Base-by-base conservation (phyloP, 1,140 invertebrate genomes). In the Hycleus phaleratus region DNA sequence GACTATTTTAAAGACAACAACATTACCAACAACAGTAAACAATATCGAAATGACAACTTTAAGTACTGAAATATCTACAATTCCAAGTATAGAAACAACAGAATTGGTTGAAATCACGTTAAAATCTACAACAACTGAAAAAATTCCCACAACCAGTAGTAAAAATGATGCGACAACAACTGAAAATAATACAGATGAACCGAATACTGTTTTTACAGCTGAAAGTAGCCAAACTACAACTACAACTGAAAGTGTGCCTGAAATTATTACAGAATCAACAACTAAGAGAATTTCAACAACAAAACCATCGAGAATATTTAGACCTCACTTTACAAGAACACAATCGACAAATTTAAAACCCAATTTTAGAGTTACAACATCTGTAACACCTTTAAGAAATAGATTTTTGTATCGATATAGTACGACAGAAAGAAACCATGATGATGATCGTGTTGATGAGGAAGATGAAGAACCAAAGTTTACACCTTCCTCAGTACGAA, bases 321-420 rank as follows among this genome's bases (percentile, higher is more conserved):
- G 51, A 11, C 32, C 32, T 5, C 32, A 32, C 4, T 32, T 7
- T 5, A 7, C 51, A 26, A 32, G 25, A 25, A 46, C 26, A 46
- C 12, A 12, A 12, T 12, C 12, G 12, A 12, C 7, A 25, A 32
- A 9, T 18, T 26, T 42, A 44, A 38, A 53, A 32, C 47, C 47
- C 2, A 49, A 32, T 56, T 49, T 38, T 38, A 58, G 18, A 47
- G 10, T 45, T 2, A 48, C 45, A 11, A 32, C 58, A 6, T 38
- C 61, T 18, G 1, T 1, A 42, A 26, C 39, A 4, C 24, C 58
- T 10, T 9, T 59, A 10, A n/a, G 38, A 40, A 63, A 61, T 52
- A 61, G 51, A 54, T 56, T 56, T 38, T 43, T 59, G n/a, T 57
- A 61, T 42, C 61, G 46, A 58, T 61, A 57, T 38, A 61, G 53